Percentiles rank a stretch among this genome's conserved stretches.
phyloP scores from a whole-genome alignment of 2,113 vertebrate species.

The Mungos mungo region DNA sequence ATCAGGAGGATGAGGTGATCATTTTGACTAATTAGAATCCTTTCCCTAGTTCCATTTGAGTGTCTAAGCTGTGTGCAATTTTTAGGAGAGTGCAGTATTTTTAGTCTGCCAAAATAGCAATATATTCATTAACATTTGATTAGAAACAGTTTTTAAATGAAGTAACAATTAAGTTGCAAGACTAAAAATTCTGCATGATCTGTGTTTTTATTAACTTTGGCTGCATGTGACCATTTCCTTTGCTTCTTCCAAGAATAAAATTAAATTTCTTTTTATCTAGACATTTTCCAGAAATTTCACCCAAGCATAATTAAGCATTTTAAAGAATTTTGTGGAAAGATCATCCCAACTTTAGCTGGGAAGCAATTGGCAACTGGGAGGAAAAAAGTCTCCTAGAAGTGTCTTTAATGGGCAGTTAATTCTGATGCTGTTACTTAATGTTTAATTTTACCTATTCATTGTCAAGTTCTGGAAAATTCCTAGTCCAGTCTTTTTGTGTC shows the following conservation, averaged over 20 bases:
- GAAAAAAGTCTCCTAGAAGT: background rate
- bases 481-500: slow-evolving; percentile 30
- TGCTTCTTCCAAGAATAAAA: slow-evolving; percentile 50
- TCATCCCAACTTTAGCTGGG: background rate
- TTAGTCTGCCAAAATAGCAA: slow-evolving; percentile 67
- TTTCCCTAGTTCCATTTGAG: slow-evolving; percentile 80
- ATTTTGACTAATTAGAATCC: slow-evolving; percentile 82
- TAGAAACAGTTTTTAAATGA: slow-evolving; percentile 56
- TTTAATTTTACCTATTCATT: slow-evolving; percentile 28
- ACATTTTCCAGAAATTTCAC: slow-evolving; percentile 75
- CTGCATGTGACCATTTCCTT: slow-evolving; percentile 79
- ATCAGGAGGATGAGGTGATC: slow-evolving; percentile 98
- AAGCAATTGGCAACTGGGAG: background rate
- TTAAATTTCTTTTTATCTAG: slow-evolving; percentile 64
- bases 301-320: background rate
- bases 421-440: background rate
- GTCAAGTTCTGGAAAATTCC: slow-evolving; percentile 77
- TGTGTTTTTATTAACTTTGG: slow-evolving; percentile 64
- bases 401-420: background rate
- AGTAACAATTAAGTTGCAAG: slow-evolving; percentile 40
- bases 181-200: slow-evolving; percentile 76
- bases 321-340: slow-evolving; percentile 20
- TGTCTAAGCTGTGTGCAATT: slow-evolving; percentile 84
- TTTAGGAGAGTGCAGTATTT: slow-evolving; percentile 84
- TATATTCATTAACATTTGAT: slow-evolving; percentile 55